Conservation (phyloP, 2,113 vertebrate genomes). For the Pantherophis guttatus region DNA sequence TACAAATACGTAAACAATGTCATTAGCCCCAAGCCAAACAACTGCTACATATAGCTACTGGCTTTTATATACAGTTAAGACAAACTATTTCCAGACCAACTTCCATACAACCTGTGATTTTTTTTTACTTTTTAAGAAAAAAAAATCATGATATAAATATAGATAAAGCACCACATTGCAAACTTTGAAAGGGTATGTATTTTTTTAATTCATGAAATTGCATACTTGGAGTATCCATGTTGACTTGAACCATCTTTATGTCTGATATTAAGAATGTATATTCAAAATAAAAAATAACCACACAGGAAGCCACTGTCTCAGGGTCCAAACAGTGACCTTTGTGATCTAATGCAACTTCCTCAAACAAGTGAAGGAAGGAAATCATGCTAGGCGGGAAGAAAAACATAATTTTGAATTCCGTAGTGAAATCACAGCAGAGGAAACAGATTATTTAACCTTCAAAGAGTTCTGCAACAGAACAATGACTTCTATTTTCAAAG, state of each 20-base stretch:
- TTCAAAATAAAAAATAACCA: background rate
- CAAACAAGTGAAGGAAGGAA: background rate
- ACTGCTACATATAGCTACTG: background rate
- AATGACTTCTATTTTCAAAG: background rate
- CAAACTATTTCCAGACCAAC: background rate
- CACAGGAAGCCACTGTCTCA: constrained; percentile 2
- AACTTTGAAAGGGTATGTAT: background rate
- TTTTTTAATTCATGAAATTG: background rate
- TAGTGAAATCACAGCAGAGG: background rate
- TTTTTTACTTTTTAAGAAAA: background rate
- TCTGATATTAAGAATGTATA: background rate
- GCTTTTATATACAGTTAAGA: background rate
- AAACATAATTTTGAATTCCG: background rate
- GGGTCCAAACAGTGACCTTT: background rate
- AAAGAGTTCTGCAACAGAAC: background rate
- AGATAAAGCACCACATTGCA: background rate
- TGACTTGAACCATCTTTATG: background rate
- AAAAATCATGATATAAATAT: background rate
- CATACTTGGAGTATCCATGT: background rate
- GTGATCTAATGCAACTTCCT: background rate
- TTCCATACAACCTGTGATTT: background rate
- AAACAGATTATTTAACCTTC: background rate
- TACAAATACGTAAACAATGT: background rate
- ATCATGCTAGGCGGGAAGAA: background rate
- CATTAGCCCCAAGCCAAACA: background rate